Conservation (phyloP, 2,797 vertebrate genomes). For the Gymnopithys bicolor region DNA sequence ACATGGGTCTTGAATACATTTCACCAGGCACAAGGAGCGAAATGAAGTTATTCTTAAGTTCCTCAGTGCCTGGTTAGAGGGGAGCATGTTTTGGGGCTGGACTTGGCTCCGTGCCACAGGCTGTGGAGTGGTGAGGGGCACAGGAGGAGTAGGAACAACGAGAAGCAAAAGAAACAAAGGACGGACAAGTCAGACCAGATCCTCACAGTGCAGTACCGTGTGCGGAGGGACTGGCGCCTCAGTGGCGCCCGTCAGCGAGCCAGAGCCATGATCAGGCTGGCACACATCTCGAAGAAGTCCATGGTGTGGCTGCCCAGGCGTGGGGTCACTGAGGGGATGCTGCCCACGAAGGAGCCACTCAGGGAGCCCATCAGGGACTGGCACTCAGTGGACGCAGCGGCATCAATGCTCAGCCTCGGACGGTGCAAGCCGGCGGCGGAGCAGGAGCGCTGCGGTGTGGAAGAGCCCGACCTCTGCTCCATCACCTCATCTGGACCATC, state of each 20-base stretch:
- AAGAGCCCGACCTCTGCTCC: constrained; percentile 92
- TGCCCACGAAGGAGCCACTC: constrained; percentile 86
- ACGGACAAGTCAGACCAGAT: background rate
- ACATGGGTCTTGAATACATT: background rate
- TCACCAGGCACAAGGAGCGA: background rate
- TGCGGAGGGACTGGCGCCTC: background rate
- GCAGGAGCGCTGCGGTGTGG: constrained; percentile 93
- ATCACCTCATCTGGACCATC: constrained; percentile 86
- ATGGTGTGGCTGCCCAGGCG: constrained; percentile 97
- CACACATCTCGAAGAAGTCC: constrained; percentile 99
- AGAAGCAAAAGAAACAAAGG: background rate
- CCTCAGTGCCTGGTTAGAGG: background rate
- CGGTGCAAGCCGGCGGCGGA: constrained; percentile 89
- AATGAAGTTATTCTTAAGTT: background rate
- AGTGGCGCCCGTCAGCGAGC: constrained; percentile 83
- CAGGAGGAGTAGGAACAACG: background rate
- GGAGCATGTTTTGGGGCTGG: background rate
- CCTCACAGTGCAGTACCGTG: constrained; percentile 50
- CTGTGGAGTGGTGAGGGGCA: background rate
- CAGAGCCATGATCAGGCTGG: constrained; percentile 95
- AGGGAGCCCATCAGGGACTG: constrained; percentile 87
- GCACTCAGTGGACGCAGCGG: constrained; percentile 72
- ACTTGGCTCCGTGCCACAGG: background rate
- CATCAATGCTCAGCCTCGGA: constrained; percentile 92
- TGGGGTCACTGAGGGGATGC: constrained; percentile 74